Evolutionary conservation across 2,888 invertebrate genomes (phyloP), one percentile per base, ranked within the genome.

Genomic region (Orchesella flavescens): DNA sequence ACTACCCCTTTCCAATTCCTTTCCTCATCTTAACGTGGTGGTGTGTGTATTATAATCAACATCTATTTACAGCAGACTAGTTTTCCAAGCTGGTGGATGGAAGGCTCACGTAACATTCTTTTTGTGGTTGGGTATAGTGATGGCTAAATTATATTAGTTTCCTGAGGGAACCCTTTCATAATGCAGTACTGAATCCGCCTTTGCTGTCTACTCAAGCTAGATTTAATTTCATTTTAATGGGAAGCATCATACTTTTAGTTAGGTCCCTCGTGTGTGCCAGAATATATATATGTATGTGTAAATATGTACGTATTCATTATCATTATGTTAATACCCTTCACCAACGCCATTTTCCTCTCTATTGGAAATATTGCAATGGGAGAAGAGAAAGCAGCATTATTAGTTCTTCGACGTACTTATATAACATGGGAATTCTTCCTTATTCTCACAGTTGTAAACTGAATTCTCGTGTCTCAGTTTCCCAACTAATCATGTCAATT

Each of bases 141-240:
- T 49, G 61, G 63, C 34, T 71, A 79, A 72, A 72, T 71, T 78
- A 61, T 78, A 71, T 72, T 66, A 57, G 72, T 63, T 72, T 79
- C 79, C 80, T 57, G n/a, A 5, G 61, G 80, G 80, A 74, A 46
- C 65, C 46, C 61, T 74, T 68, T 59, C 68, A 80, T 68, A 44
- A 55, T 34, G 74, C 34, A 68, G 57, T 74, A 59, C 43, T 68
- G 68, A 74, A 80, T 59, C 24, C 23, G 59, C 46, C 59, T 72
- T 74, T 74, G 66, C 57, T 80, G 66, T 65, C 55, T 74, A 49
- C 74, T 74, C 24, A 74, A 68, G 74, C 80, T 74, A 34, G 80
- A 80, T 80, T 80, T 80, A 80, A 80, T 80, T 80, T 80, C 74
- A 74, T 80, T 80, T 80, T 80, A 80, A 80, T 80, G 80, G 74